phyloP scores from a whole-genome alignment of 2,888 invertebrate species.

The Periphyllus acericola region DNA sequence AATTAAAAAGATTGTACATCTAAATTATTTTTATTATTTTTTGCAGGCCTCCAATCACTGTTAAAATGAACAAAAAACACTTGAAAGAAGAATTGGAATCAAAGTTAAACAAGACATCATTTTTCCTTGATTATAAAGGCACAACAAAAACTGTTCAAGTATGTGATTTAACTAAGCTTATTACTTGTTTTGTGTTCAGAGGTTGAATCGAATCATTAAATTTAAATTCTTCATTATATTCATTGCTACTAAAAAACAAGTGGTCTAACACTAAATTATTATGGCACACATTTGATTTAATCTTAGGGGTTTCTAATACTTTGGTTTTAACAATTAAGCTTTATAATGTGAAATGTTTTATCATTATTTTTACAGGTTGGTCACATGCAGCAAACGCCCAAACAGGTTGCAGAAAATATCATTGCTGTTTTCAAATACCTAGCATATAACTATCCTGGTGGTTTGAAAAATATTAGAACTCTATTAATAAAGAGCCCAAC shows the following conservation, averaged over 20 bases:
- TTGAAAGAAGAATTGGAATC: constrained; percentile 62
- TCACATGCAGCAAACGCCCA: constrained; percentile 73
- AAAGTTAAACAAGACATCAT: constrained; percentile 63
- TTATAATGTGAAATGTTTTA: background rate
- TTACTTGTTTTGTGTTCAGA: background rate
- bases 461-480: constrained; percentile 77
- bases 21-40: background rate
- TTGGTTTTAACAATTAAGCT: background rate
- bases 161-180: background rate
- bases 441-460: constrained; percentile 76
- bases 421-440: constrained; percentile 72
- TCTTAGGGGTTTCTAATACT: background rate
- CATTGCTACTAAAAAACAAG: too few relatives aligned
- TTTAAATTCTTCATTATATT: too few relatives aligned
- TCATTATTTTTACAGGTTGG: constrained; percentile 69
- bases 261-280: too few relatives aligned
- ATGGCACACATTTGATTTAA: too few relatives aligned
- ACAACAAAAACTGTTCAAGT: constrained; percentile 63
- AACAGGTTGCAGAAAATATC: constrained; percentile 78
- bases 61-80: constrained; percentile 60
- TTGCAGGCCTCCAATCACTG: constrained; percentile 61
- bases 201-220: too few relatives aligned
- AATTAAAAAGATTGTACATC: background rate
- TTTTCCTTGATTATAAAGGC: constrained; percentile 61
- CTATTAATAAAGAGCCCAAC: constrained; percentile 75